Base-by-base conservation (phyloP, 2,113 vertebrate species). In the Benitochromis conjunctus region DNA sequence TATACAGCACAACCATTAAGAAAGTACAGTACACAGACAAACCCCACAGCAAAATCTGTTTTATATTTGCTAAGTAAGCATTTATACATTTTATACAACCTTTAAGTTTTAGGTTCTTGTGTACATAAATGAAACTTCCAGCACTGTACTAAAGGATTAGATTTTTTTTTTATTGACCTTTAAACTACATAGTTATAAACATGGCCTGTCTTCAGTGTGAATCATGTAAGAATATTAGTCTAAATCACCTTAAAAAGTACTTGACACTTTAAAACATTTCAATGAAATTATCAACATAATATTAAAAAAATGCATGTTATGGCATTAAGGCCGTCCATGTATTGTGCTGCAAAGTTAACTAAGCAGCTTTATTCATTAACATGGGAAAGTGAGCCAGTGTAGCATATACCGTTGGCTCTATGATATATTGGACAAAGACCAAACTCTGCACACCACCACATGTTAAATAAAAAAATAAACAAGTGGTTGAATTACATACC, bases 121-220 rank as follows among this genome's bases (percentile, higher is more conserved):
- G 62, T 66, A 66, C 13, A 43, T 69, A 10, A 3, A 71, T 71
- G 16, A 16, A 46, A 46, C 21, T 71, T 71, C 64, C 38, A 71
- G 38, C 12, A 43, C 12, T 4, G 38, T 0, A 71, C 8, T 43
- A 46, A 46, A 6, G 8, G 8, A 71, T 0, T 6, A 13, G 19
- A 10, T n/a, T n/a, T 26, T 71, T 46, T 71, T 4, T 46, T 71
- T 16, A 46, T 46, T 26, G 21, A 46, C 16, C 8, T 71, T 48
- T 74, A 4, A 11, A 29, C 21, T 26, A 74, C 46, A 26, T 10
- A 43, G 41, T 48, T 18, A 11, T 26, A 71, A 48, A 74, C 21
- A 26, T 43, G 46, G 21, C 7, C 48, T 11, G 14, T 41, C 26
- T 29, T 48, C 43, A 29, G 19, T 41, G 24, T 48, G 41, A 24